Evolutionary conservation across 1,140 invertebrate genomes (phyloP).

Genomic region (Plectrocnemia conspersa): DNA sequence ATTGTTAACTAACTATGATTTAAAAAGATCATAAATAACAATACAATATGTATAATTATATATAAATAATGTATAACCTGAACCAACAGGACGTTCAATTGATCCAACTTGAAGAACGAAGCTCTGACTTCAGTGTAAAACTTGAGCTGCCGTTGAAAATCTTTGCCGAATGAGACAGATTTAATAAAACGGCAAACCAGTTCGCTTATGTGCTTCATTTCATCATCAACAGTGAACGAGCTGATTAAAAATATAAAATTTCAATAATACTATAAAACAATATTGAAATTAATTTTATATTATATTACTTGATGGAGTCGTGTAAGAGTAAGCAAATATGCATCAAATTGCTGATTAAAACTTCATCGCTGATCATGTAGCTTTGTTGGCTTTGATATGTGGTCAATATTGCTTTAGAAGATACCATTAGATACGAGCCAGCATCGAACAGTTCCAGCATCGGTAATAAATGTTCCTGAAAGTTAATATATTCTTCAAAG

Average conservation of each 20-base stretch:
- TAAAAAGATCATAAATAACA: conserved; percentile 35
- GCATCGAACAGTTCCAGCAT: conserved; percentile 86
- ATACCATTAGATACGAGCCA: conserved; percentile 73
- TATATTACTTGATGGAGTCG: conserved; percentile 83
- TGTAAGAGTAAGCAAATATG: conserved; percentile 83
- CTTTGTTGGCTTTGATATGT: conserved; percentile 55
- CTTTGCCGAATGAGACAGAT: conserved; percentile 73
- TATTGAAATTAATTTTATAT: background rate
- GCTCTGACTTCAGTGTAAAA: conserved; percentile 91
- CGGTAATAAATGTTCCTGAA: conserved; percentile 83
- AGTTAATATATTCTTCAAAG: too few relatives aligned
- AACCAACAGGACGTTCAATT: conserved; percentile 77
- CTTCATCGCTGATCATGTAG: conserved; percentile 69
- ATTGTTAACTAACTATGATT: conserved; percentile 68
- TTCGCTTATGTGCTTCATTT: conserved; percentile 77
- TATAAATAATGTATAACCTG: conserved; percentile 56
- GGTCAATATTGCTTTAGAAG: conserved; percentile 78
- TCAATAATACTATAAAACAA: background rate
- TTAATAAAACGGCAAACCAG: conserved; percentile 78
- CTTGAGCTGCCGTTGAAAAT: conserved; percentile 85
- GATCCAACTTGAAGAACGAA: conserved; percentile 84
- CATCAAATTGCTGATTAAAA: conserved; percentile 82
- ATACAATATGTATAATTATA: conserved; percentile 13
- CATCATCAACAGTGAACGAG: conserved; percentile 90
- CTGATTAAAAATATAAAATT: conserved; percentile 46